Percentiles rank a stretch among this genome's conserved stretches.
phyloP scores from a whole-genome alignment of 2,888 invertebrate genomes.

The Conus canariensis region DNA sequence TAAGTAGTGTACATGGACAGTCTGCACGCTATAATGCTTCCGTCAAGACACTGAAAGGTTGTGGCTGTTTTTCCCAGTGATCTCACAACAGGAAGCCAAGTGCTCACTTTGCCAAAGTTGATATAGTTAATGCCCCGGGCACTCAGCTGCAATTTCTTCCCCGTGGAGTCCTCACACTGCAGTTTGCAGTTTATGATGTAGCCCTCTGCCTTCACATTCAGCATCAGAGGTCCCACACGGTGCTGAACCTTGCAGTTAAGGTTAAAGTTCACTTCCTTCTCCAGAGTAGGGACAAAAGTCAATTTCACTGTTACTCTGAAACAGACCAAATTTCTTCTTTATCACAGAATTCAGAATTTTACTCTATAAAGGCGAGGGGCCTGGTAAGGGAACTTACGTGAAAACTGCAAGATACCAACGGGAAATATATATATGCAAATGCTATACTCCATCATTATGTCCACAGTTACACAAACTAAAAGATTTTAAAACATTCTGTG shows the following conservation, averaged over 20 bases:
- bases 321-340: neutral
- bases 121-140: constrained; percentile 72
- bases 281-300: constrained; percentile 73
- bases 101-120: constrained; percentile 76
- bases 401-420: neutral
- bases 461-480: too few relatives aligned
- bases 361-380: too few relatives aligned
- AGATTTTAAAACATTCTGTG: too few relatives aligned
- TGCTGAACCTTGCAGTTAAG: constrained; percentile 72
- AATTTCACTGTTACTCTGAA: constrained; percentile 72
- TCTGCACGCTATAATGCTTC: too few relatives aligned
- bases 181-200: constrained; percentile 76
- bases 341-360: too few relatives aligned
- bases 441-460: too few relatives aligned
- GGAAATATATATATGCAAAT: too few relatives aligned
- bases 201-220: constrained; percentile 79
- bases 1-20: too few relatives aligned
- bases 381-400: neutral
- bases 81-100: too few relatives aligned
- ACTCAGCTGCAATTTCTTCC: constrained; percentile 70
- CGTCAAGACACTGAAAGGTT: too few relatives aligned
- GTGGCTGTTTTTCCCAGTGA: too few relatives aligned
- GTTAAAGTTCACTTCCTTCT: constrained; percentile 78
- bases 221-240: constrained; percentile 72
- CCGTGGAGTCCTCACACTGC: constrained; percentile 75